Evolutionary conservation across 1,140 invertebrate species (phyloP), one percentile per base, ranked within the genome.

Genomic region (Trichogramma pretiosum): DNA sequence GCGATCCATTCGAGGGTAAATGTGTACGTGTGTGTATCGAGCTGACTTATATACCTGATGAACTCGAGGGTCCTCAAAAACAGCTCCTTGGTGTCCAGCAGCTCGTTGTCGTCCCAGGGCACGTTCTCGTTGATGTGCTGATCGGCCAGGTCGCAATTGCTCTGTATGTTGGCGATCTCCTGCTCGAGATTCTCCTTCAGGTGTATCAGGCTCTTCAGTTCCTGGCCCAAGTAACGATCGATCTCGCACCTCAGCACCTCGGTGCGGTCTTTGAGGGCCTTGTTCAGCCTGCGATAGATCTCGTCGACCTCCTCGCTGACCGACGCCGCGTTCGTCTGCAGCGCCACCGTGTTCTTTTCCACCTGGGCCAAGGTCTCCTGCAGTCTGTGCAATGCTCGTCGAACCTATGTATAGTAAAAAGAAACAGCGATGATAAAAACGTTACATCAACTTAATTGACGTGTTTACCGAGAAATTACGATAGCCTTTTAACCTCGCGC

Each of bases 131-230:
- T 84, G 78, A 93, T 86, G 71, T 92, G 83, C 68, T 90, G 90
- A 71, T 98, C 93, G n/a, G 89, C 90, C 50, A 96, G 76, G 67
- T 98, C 93, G 74, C 92, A 95, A 69, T 97, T 97, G 62, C 89
- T 91, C 57, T 84, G 78, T 48, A 97, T 93, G 69, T 94, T 97
- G 37, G 81, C 80, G 58, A 95, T 84, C 73, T 98, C 93, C 62
- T 85, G 79, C 63, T 94, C 89, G 48, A 96, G 72, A 68, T 93
- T 93, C 68, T 93, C 88, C 72, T 93, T 92, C n/a, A 94, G 73
- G 45, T 84, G 81, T 17, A 81, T 82, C 34, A 95, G 73, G 56
- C 87, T 87, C 53, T 84, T 77, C 57, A 90, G 70, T 74, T 96
- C 92, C 22, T 80, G 83, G 36, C 81, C 77, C 54, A 91, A 70